Base-by-base conservation (phyloP, 2,888 invertebrate species). In the Campoplex capitator region DNA sequence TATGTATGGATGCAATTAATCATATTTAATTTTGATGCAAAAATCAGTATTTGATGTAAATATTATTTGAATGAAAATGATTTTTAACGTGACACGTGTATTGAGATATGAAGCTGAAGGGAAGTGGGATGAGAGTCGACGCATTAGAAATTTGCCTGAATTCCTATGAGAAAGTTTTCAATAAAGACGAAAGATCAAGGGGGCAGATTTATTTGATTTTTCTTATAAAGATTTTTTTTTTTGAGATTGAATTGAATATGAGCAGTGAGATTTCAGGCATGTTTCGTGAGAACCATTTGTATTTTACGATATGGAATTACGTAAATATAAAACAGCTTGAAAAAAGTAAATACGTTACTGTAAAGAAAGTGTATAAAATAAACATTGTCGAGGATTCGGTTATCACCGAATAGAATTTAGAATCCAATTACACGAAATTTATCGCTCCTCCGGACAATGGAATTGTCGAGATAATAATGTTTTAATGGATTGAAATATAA, bases 401-500 rank as follows among this genome's bases (percentile, higher is more conserved):
- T 73, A 82, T 82, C 85, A 67, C 18, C 48, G 71, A 77, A 77
- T 70, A 73, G 56, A 48, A 77, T 85, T 67, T 77, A 76, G 82
- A 78, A 77, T 81, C 81, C 65, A 78, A 85, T 85, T 67, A 85
- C 58, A 51, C 16, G 11, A 42, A 78, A 77, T 85, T 85, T 73
- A 82, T 74, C 68, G 77, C n/a, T 51, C 62, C 18, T 48, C 35
- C 77, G 48, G 74, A 82, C 85, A 82, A 82, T 85, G 74, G 78
- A 78, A 73, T 68, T 58, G 71, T 78, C 73, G 78, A 78, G 85
- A 85, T 78, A 82, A 82, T 83, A 77, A 76, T 48, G 58, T 67
- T 85, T 78, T 48, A 77, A 78, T 74, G 77, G 82, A 82, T 82
- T 77, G 82, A 82, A 82, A 85, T 85, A 81, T 85, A 85, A 85